These are phyloP conservation scores for Hoplostethus atlanticus DNA, from an alignment of 2,797 vertebrate genomes.

Conservation along the genomic window DNA sequence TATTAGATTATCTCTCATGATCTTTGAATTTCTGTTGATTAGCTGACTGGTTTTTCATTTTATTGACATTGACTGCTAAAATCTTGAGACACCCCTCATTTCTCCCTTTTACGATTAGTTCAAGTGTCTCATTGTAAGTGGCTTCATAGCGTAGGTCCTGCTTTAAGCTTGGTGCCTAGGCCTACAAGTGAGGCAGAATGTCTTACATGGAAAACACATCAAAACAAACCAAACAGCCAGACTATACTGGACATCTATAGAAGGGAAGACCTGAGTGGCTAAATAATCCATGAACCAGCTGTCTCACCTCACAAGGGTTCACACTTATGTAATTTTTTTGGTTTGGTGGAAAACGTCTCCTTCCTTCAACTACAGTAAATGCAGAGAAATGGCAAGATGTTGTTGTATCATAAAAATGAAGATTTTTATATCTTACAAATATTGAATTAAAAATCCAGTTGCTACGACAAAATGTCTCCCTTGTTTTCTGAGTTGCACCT, in stretches of 20 bases:
- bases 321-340: slow-evolving; percentile 66
- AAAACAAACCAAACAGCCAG: slow-evolving; percentile 16
- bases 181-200: slow-evolving; percentile 63
- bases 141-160: slow-evolving; percentile 56
- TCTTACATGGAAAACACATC: slow-evolving; percentile 38
- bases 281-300: slow-evolving; percentile 64
- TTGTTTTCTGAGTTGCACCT: slow-evolving; percentile 2
- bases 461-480: slow-evolving; percentile 60
- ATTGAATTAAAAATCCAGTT: slow-evolving; percentile 76
- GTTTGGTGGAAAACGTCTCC: slow-evolving; percentile 70
- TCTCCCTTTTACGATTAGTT: background rate
- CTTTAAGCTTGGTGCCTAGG: slow-evolving; percentile 65
- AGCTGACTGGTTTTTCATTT: slow-evolving; percentile 27
- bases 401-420: slow-evolving; percentile 81
- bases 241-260: slow-evolving; percentile 19
- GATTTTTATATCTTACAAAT: slow-evolving; percentile 84
- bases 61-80: slow-evolving; percentile 1
- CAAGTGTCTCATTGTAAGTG: slow-evolving; percentile 45
- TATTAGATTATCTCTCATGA: slow-evolving; percentile 1
- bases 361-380: slow-evolving; percentile 61
- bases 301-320: slow-evolving; percentile 79
- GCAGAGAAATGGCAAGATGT: slow-evolving; percentile 68
- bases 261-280: slow-evolving; percentile 65
- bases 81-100: slow-evolving; percentile 18
- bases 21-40: slow-evolving; percentile 46